These are phyloP conservation scores for Sitobion miscanthi DNA, from an alignment of 1,140 invertebrate genomes.

Conservation along the genomic window DNA sequence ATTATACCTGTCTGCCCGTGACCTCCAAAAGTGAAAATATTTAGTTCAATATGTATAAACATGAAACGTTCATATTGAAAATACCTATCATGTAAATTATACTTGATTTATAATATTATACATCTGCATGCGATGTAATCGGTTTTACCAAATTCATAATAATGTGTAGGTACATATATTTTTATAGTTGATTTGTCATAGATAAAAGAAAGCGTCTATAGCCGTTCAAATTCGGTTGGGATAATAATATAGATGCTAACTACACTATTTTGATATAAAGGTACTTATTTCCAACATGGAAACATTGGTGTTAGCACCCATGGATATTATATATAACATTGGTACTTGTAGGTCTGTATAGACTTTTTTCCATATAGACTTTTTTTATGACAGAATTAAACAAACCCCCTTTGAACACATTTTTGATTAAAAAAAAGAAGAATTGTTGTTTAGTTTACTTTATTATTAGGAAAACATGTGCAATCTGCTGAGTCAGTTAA, in stretches of 20 bases:
- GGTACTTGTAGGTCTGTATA: no score
- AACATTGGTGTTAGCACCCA: no score
- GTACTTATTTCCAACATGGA: not conserved
- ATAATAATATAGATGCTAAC: not conserved
- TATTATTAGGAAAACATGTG: no score
- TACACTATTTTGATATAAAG: not conserved
- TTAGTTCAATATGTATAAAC: not conserved
- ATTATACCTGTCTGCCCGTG: not conserved
- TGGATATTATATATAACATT: not conserved
- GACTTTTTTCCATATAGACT: no score
- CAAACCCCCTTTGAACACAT: not conserved
- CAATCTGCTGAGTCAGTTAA: not conserved
- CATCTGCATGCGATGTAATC: no score
- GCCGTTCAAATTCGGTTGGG: not conserved
- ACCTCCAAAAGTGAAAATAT: slow-evolving; percentile 16
- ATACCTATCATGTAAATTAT: not conserved
- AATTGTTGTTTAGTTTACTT: no score
- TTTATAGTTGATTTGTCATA: not conserved
- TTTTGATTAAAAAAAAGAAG: not conserved
- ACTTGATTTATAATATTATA: not conserved
- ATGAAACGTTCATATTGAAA: not conserved
- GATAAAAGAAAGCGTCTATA: not conserved
- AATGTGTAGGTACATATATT: not conserved
- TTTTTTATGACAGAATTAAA: not conserved
- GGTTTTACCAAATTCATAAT: no score